Base-by-base conservation (phyloP, 2,888 invertebrate genomes). In the Dorcus hopei region DNA sequence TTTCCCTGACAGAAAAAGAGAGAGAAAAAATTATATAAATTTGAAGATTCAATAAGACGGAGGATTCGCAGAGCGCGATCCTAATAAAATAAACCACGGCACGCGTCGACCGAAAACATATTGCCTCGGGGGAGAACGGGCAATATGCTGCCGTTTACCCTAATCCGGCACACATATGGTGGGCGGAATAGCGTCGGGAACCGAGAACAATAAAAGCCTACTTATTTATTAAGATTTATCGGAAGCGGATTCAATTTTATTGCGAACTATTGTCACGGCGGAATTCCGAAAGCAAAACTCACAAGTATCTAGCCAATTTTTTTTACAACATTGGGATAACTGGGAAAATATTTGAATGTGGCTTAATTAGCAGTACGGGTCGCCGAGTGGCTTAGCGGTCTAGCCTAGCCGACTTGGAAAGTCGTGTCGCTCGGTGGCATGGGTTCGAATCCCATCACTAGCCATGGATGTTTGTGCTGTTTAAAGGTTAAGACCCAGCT, bases 51-150 rank as follows among this genome's bases (percentile, higher is more conserved):
- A 41, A 40, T 50, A 11, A 38, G 16, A n/a, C n/a, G n/a, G 9
- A 52, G 23, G 39, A 52, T 38, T 52, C 40, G 9, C 52, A 33
- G 40, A n/a, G 38, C 38, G 40, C 53, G 61, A 63, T 64, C 63
- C 62, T 67, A 72, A 74, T 74, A 73, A 74, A 70, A 74, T 74
- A 72, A 74, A 74, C 74, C 73, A 70, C 74, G 72, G 70, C 73
- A 74, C 72, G 72, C 73, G 72, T 70, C 70, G 65, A 65, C 65
- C 63, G 69, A 62, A 66, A 68, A 68, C 68, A 68, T 68, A 68
- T 68, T 68, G 68, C 65, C 61, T 53, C 47, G 47, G 57, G 64
- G 66, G 68, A 64, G 61, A 57, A 49, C 56, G 14, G 58, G 67
- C 65, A 66, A 67, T 66, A 67, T 67, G 65, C 65, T 67, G 61